Evolutionary conservation across 2,888 invertebrate genomes (phyloP), one percentile per base, ranked within the genome.

Genomic region (Oligia fasciuncula): DNA sequence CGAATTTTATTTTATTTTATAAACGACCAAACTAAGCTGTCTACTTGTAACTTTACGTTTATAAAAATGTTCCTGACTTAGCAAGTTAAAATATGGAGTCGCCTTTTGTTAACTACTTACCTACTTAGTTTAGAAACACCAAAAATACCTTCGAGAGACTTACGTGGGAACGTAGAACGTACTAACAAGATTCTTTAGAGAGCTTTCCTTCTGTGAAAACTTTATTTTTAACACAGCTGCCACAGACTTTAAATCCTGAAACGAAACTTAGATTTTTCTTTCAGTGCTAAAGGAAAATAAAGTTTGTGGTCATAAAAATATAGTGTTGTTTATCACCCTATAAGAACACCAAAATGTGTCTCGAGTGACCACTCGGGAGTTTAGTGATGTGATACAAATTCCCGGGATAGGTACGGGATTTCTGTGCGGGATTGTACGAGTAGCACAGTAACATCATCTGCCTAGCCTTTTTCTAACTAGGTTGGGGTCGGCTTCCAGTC

Each of bases 311-410:
- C 68, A 57, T 82, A 76, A 85, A 75, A 76, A 72, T 79, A 85
- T 79, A 85, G 76, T 65, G 73, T 79, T 79, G 76, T 85, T 85
- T 83, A 79, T 85, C 35, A 82, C 85, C 54, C 54, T 8, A 68
- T 81, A 66, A 60, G 66, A 77, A 66, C 66, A 62, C 72, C 66
- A 83, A 79, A 79, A 79, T 76, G 71, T 85, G 76, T 79, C 85
- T 83, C 76, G 49, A 83, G 79, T 85, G 83, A 85, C 85, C 83
- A 76, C 73, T 85, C 43, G 43, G 40, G 29, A n/a, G 35, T 43
- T 57, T 76, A 85, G 85, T 85, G 85, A 65, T 73, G 79, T 74
- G 5, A 40, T 68, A 62, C 19, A 5, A 40, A 43, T 73, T 51
- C 68, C 57, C 49, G 68, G 62, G 57, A 46, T 9, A 8, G 19